These are phyloP conservation scores for Notocelia uddmanniana DNA, from an alignment of 2,888 invertebrate genomes.

Conservation along the genomic window DNA sequence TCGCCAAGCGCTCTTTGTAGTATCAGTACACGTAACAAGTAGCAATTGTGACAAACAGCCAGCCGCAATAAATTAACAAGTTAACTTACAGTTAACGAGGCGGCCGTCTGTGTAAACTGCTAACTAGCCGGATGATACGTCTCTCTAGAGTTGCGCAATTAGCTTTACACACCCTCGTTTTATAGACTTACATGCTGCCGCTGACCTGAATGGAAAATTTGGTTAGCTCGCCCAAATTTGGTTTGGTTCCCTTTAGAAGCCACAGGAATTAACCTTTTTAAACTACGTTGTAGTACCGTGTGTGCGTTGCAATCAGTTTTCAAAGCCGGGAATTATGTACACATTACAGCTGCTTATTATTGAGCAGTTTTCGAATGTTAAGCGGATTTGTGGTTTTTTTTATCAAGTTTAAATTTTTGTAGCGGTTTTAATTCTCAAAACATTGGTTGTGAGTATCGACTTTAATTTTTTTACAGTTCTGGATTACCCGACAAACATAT, in stretches of 20 bases:
- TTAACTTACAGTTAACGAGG: conserved; percentile 80
- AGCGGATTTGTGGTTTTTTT: too few relatives aligned
- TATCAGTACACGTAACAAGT: conserved; percentile 55
- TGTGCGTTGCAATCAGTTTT: neutral
- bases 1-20: conserved; percentile 52
- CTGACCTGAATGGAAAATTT: conserved; percentile 35
- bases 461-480: too few relatives aligned
- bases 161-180: conserved; percentile 33
- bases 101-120: conserved; percentile 77
- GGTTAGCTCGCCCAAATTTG: conserved; percentile 17
- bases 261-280: neutral
- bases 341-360: too few relatives aligned
- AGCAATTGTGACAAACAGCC: conserved; percentile 72
- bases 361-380: too few relatives aligned
- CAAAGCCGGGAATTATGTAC: neutral
- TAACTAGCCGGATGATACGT: conserved; percentile 78
- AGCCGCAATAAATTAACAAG: conserved; percentile 79
- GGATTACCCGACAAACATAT: too few relatives aligned
- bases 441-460: too few relatives aligned
- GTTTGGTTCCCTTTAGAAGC: conserved; percentile 20
- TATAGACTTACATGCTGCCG: conserved; percentile 28
- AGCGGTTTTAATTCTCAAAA: too few relatives aligned
- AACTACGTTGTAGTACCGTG: conserved; percentile 1
- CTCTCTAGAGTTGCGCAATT: conserved; percentile 38
- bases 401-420: too few relatives aligned